Percentiles rank a stretch among this genome's conserved stretches.
Evolutionary conservation across 64 coral and sea anemone genomes (phyloP).

Genomic region (Acropora yongei): DNA sequence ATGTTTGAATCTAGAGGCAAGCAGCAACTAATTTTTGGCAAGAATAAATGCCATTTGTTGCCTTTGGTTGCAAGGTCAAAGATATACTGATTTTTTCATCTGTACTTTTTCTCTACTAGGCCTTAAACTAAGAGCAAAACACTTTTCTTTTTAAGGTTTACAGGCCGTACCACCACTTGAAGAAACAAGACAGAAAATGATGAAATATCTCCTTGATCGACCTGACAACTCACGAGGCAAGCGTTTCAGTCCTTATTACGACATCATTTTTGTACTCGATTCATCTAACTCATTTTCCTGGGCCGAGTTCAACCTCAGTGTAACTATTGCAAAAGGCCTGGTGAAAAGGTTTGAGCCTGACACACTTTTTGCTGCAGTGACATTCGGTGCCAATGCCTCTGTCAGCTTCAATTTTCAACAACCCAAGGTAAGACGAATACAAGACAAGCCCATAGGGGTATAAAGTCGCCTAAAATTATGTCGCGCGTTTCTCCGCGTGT

Average conservation of each 20-base stretch:
- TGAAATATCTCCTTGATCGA: constrained; percentile 49
- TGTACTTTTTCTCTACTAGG: too few relatives aligned
- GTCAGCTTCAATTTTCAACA: constrained; percentile 48
- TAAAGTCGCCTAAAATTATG: too few relatives aligned
- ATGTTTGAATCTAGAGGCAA: too few relatives aligned
- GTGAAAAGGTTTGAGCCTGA: constrained; percentile 45
- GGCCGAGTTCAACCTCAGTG: constrained; percentile 44
- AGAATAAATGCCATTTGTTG: too few relatives aligned
- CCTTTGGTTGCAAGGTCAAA: too few relatives aligned
- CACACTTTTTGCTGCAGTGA: constrained; percentile 47
- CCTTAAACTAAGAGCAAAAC: too few relatives aligned
- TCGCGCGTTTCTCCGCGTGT: too few relatives aligned
- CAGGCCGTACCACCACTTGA: constrained; percentile 31
- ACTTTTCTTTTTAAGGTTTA: neutral
- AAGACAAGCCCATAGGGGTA: too few relatives aligned
- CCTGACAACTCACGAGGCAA: neutral
- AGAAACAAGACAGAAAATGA: constrained; percentile 20
- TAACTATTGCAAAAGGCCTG: neutral
- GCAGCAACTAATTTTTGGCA: too few relatives aligned
- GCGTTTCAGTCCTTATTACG: constrained; percentile 19
- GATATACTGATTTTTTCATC: too few relatives aligned
- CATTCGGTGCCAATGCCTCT: constrained; percentile 12
- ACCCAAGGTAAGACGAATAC: constrained; percentile 10
- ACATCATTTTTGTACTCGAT: constrained; percentile 60
- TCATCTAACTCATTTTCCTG: constrained; percentile 31